A percentile compares a stretch with the other conserved stretches of the same genome.
phyloP scores from a whole-genome alignment of 2,888 invertebrate species.

The Oscheius myriophilus region DNA sequence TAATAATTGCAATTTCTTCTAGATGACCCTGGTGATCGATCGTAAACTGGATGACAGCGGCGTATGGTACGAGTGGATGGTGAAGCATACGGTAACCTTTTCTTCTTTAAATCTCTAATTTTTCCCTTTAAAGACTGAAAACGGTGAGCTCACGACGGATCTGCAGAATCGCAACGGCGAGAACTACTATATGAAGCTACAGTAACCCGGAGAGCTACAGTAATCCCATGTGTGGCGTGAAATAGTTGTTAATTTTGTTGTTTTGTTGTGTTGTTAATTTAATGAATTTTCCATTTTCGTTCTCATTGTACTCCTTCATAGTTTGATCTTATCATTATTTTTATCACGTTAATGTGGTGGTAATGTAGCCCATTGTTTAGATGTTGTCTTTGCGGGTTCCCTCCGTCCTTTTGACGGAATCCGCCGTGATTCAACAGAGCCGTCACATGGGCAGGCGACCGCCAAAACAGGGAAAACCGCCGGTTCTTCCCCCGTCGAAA shows the following conservation, averaged over 20 bases:
- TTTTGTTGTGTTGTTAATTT: conserved; percentile 23
- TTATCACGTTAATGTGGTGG: not conserved
- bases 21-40: conserved; percentile 55
- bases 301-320: not conserved
- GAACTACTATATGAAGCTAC: conserved; percentile 11
- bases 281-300: not conserved
- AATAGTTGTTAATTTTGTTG: conserved; percentile 17
- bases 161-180: conserved; percentile 19
- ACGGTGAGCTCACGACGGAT: conserved; percentile 5
- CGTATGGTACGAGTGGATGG: conserved; percentile 70
- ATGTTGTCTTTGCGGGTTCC: not conserved
- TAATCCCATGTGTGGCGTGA: not conserved
- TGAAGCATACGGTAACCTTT: conserved; percentile 35
- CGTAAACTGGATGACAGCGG: conserved; percentile 56
- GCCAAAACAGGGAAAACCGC: conserved; percentile 65
- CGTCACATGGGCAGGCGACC: conserved; percentile 49
- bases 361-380: not conserved
- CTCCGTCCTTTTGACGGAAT: conserved; percentile 17
- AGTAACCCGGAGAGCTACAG: not conserved
- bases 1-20: conserved; percentile 3
- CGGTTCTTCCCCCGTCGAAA: conserved; percentile 65
- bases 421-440: not conserved
- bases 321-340: not conserved
- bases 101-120: not conserved
- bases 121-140: not conserved